Conservation (phyloP, 2,888 invertebrate genomes). For the Drosophila mulleri region DNA sequence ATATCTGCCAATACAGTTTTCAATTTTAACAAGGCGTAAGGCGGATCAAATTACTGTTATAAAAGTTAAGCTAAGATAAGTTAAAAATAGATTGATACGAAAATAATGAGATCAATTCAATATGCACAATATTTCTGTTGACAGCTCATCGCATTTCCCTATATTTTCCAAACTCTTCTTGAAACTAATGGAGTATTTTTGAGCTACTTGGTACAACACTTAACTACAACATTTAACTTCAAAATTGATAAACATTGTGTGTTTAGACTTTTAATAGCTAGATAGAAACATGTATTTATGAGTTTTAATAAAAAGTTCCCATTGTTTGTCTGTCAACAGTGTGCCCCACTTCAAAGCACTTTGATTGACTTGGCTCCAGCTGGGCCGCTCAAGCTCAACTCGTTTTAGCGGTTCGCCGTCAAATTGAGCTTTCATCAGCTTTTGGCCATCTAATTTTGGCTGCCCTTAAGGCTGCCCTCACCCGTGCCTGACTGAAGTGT, state of each 20-base stretch:
- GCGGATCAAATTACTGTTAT: neutral
- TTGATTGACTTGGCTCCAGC: neutral
- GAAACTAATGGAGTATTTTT: too few relatives aligned
- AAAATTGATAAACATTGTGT: neutral
- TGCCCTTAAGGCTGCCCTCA: neutral
- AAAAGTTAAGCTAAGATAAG: neutral
- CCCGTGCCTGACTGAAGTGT: neutral
- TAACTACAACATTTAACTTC: too few relatives aligned
- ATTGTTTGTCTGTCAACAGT: conserved; percentile 2
- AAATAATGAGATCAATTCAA: neutral
- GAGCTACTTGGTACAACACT: too few relatives aligned
- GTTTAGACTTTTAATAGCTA: neutral
- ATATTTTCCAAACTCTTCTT: too few relatives aligned
- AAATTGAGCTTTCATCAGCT: conserved; percentile 9
- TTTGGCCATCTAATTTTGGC: conserved; percentile 3
- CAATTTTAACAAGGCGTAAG: neutral
- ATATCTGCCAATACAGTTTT: neutral
- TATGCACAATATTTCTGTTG: too few relatives aligned
- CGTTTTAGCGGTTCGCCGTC: neutral
- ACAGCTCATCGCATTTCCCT: too few relatives aligned
- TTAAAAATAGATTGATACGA: neutral
- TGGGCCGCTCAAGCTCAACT: neutral
- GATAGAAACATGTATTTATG: neutral
- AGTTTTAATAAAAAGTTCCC: neutral
- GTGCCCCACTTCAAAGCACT: neutral